A percentile compares a stretch with the other conserved stretches of the same genome.
Evolutionary conservation across 53 echinoderm and acorn worm genomes (phyloP).

Genomic region (Echinometra lucunter): DNA sequence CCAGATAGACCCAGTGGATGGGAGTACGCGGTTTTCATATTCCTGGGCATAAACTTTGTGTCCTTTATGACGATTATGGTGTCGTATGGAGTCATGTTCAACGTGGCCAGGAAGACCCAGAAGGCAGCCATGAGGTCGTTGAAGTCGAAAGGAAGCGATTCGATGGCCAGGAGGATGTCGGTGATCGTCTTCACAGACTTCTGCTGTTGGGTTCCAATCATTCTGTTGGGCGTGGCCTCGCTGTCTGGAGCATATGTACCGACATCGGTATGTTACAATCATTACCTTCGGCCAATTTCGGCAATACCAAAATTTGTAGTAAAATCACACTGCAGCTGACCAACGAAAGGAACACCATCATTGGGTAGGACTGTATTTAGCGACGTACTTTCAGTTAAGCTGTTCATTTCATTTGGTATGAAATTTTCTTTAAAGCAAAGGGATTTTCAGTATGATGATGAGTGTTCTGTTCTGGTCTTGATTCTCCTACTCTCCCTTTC

Average conservation of each 20-base stretch:
- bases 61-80: constrained; percentile 84
- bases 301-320: no score
- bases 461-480: no score
- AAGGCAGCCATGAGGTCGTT: constrained; percentile 86
- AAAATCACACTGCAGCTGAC: no score
- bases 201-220: constrained; percentile 97
- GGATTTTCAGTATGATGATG: no score
- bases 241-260: constrained; percentile 85
- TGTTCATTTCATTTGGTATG: no score
- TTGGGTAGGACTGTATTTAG: no score
- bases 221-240: constrained; percentile 90
- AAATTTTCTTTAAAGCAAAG: no score
- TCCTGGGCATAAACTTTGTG: constrained; percentile 88
- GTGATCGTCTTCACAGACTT: constrained; percentile 96
- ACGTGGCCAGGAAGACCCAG: constrained; percentile 93
- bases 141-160: constrained; percentile 81
- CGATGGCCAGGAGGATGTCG: constrained; percentile 96
- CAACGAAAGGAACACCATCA: no score
- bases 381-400: no score
- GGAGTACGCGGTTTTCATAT: constrained; percentile 96
- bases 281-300: no score
- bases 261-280: constrained; percentile 73
- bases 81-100: constrained; percentile 94
- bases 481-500: no score
- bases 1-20: constrained; percentile 84